Conservation (phyloP, 2,797 vertebrate species). For the Myotis vivesi region DNA sequence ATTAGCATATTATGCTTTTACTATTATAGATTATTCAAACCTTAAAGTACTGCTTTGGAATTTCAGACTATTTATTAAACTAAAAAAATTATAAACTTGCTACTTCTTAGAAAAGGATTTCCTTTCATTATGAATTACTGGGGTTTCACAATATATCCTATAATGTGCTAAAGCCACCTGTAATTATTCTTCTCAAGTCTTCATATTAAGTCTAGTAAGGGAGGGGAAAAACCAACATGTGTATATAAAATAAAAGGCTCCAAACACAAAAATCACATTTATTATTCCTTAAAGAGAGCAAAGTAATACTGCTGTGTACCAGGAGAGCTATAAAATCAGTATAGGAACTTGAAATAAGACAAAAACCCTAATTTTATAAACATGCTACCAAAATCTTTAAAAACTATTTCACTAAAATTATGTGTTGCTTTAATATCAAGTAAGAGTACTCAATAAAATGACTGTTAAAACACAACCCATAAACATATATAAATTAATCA, state of each 20-base stretch:
- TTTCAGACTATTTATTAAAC: neutral
- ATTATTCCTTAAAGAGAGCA: slow-evolving; percentile 17
- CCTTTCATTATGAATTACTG: slow-evolving; percentile 13
- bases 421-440: slow-evolving; percentile 22
- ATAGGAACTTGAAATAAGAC: neutral
- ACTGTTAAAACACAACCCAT: neutral
- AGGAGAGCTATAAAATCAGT: neutral
- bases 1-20: too few relatives aligned
- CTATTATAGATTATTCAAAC: neutral
- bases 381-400: slow-evolving; percentile 11
- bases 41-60: neutral
- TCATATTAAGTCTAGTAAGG: neutral
- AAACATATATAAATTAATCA: neutral
- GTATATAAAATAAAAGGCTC: slow-evolving; percentile 5
- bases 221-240: neutral
- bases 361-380: slow-evolving; percentile 20
- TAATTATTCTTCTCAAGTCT: neutral
- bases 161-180: neutral
- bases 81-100: neutral
- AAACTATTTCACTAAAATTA: neutral
- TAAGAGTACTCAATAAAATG: slow-evolving; percentile 24
- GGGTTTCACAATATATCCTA: neutral
- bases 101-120: neutral
- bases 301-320: neutral
- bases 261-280: slow-evolving; percentile 9